phyloP scores from a whole-genome alignment of 1,140 invertebrate species.

The Drosophila bipectinata region DNA sequence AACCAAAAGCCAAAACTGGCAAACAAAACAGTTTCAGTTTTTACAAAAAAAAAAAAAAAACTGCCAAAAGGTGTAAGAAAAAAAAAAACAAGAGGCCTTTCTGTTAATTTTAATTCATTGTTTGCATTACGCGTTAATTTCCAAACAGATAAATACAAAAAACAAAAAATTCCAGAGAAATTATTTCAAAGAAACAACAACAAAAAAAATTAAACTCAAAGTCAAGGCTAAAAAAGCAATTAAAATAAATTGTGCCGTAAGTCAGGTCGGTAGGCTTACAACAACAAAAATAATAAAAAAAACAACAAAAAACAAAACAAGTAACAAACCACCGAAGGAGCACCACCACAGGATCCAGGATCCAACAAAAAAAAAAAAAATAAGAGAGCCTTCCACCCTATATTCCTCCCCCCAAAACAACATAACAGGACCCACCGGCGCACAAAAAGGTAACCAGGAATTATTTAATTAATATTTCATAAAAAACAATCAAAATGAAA shows the following conservation, averaged over 20 bases:
- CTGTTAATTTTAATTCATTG: conserved; percentile 28
- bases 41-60: conserved; percentile 38
- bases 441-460: conserved; percentile 58
- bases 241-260: conserved; percentile 79
- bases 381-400: background rate
- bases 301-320: conserved; percentile 4
- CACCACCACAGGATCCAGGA: conserved; percentile 19
- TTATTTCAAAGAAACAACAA: conserved; percentile 7
- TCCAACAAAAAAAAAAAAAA: background rate
- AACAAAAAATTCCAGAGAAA: conserved; percentile 7
- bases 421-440: conserved; percentile 4
- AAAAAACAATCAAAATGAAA: conserved; percentile 45
- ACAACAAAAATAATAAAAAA: conserved; percentile 35
- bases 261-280: conserved; percentile 71
- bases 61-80: conserved; percentile 1
- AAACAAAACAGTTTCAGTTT: conserved; percentile 30
- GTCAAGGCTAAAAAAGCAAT: conserved; percentile 71
- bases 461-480: conserved; percentile 56
- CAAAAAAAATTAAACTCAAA: conserved; percentile 18
- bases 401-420: too few relatives aligned
- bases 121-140: conserved; percentile 42
- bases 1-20: conserved; percentile 52
- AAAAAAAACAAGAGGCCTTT: conserved; percentile 9
- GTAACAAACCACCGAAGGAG: conserved; percentile 14
- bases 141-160: conserved; percentile 38